Evolutionary conservation across 2,888 invertebrate genomes (phyloP), one percentile per base, ranked within the genome.

Genomic region (Falcaria lacertinaria): DNA sequence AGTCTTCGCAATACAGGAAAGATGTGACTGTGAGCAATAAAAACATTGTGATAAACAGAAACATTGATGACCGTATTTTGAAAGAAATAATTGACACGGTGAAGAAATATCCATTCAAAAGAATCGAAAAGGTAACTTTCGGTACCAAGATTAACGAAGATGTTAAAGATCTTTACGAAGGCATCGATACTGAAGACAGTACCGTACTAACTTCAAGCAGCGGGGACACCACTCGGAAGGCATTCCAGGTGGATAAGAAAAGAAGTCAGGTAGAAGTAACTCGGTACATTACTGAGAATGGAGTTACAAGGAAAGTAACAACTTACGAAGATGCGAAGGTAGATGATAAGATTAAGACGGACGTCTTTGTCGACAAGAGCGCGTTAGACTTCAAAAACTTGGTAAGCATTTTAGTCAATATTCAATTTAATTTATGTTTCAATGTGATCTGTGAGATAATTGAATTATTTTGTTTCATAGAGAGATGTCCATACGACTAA

Each of bases 81-180:
- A 87, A 86, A 59, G 89, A 89, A 60, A 89, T 89, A 40, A 86
- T 89, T 43, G 89, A 89, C 33, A 88, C 89, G 1, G 89, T 89
- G 13, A 87, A 86, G 53, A 89, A 88, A 48, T 89, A 89, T 65
- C 89, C 89, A 16, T 89, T 89, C 50, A 89, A 89, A 48, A 77
- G 83, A 57, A 91, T 85, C 48, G 85, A 84, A 52, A 90, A 89
- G 61, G 91, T 91, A 33, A 86, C 90, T 5, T 88, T 90, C 54
- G 89, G 91, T 37, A 85, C 89, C 41, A 91, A 89, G 73, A 84
- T 91, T 48, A 91, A 92, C 50, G 85, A 91, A 59, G 91, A 91
- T 57, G 90, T 92, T 13, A 92, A 91, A 72, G 91, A 89, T 61
- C 68, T 89, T 11, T 88, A 88, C 41, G 89, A 89, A 70, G 88